Conservation (phyloP, 1,140 invertebrate species). For the Heliconius hewitsoni region DNA sequence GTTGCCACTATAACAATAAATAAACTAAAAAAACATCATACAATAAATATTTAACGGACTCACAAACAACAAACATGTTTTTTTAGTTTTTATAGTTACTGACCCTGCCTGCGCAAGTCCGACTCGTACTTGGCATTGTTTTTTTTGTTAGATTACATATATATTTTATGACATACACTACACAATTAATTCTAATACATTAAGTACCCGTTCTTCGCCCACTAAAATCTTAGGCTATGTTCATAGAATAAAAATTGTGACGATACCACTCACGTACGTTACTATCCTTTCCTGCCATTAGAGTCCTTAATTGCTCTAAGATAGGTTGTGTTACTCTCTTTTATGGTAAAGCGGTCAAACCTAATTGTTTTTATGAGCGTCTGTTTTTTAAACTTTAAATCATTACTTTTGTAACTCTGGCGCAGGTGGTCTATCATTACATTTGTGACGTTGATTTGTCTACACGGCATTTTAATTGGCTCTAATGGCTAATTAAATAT, state of each 20-base stretch:
- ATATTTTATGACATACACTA: not conserved
- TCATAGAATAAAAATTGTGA: slow-evolving; percentile 57
- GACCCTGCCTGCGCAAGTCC: no score
- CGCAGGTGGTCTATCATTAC: slow-evolving; percentile 43
- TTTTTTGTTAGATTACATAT: not conserved
- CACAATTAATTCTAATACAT: not conserved
- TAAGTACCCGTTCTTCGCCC: not conserved
- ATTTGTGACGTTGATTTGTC: slow-evolving; percentile 59
- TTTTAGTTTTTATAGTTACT: no score
- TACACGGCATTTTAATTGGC: slow-evolving; percentile 66
- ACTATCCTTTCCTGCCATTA: slow-evolving; percentile 75
- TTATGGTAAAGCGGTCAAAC: slow-evolving; percentile 76
- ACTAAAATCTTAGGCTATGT: slow-evolving; percentile 29
- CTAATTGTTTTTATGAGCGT: slow-evolving; percentile 78
- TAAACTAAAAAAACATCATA: no score
- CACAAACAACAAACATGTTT: no score
- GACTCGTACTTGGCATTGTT: no score
- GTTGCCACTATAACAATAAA: no score
- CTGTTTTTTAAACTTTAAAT: slow-evolving; percentile 69
- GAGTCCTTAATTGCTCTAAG: slow-evolving; percentile 74
- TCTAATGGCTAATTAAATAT: slow-evolving; percentile 62
- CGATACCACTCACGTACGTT: slow-evolving; percentile 55
- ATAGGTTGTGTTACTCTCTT: slow-evolving; percentile 75
- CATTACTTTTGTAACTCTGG: slow-evolving; percentile 68
- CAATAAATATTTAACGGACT: no score